Evolutionary conservation across 2,113 vertebrate genomes (phyloP).

Genomic region (Chitala chitala): DNA sequence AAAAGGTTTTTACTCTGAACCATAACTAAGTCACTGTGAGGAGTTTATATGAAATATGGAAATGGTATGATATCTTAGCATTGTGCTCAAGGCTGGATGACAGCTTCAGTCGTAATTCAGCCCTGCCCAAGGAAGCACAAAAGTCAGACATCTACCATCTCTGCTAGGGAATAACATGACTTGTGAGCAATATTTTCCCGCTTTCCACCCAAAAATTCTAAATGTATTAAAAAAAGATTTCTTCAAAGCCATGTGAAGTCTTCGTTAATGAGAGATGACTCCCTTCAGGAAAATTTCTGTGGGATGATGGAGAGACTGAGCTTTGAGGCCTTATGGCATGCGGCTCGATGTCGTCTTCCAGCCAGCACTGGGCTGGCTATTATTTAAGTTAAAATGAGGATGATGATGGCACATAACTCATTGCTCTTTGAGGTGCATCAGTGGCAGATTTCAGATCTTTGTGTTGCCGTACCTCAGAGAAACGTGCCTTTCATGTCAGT

Average conservation of each 20-base stretch:
- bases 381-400: not conserved
- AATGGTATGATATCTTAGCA: too few relatives aligned
- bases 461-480: conserved; percentile 4
- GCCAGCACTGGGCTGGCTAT: conserved; percentile 1
- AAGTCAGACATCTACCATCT: not conserved
- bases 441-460: conserved; percentile 18
- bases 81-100: too few relatives aligned
- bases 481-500: conserved; percentile 12
- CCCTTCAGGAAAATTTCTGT: conserved; percentile 16
- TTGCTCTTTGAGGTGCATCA: conserved; percentile 6
- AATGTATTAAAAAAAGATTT: not conserved
- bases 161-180: not conserved
- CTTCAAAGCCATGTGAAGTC: conserved; percentile 6
- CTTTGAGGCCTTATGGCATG: not conserved
- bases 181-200: not conserved
- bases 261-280: not conserved
- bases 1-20: too few relatives aligned
- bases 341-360: not conserved
- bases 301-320: not conserved
- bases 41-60: too few relatives aligned
- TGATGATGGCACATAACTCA: not conserved
- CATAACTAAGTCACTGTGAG: too few relatives aligned
- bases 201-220: not conserved
- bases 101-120: too few relatives aligned
- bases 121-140: too few relatives aligned